Base-by-base conservation (phyloP, 2,113 vertebrate genomes). In the Coturnix japonica region DNA sequence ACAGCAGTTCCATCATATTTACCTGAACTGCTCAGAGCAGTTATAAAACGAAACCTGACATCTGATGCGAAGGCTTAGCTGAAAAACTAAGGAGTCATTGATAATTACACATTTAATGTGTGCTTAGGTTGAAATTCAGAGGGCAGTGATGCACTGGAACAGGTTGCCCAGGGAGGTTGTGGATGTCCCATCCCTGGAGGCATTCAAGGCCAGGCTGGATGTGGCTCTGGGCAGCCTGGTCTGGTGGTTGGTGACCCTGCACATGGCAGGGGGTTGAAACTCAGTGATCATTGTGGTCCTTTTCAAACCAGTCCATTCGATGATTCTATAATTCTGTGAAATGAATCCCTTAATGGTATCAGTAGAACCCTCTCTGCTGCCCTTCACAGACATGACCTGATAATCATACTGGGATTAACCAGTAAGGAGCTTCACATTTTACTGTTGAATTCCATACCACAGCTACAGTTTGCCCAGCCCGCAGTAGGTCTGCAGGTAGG, bases 71-170 rank as follows among this genome's bases (percentile, higher is more conserved):
- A 56, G 61, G 30, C 47, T 79, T 56, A 21, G 66, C 44, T 66
- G 46, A 70, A 74, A 78, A 74, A 69, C 11, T 81, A 75, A 77
- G 28, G 49, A 81, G 77, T 28, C 78, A 74, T 65, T 65, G 63
- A 78, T 69, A 69, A 44, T 22, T 44, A 37, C 65, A 73, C 9
- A 14, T 66, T 78, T 46, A 46, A n/a, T 35, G 64, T 15, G 17
- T 15, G 39, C 7, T 73, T 65, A 33, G 61, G 81, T n/a, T 41
- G 41, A 81, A 73, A 37, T 37, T 37, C 37, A 37, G 37, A 37
- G 37, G 37, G 37, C 37, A 10, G 37, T 37, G 37, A 37, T 37
- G 37, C 37, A 37, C 37, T 37, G 37, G 37, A 37, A 37, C 37
- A 37, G 37, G 37, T 37, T 37, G 37, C 37, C 37, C 37, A 37